phyloP scores from a whole-genome alignment of 2,797 vertebrate genomes.

The Thunnus albacares region DNA sequence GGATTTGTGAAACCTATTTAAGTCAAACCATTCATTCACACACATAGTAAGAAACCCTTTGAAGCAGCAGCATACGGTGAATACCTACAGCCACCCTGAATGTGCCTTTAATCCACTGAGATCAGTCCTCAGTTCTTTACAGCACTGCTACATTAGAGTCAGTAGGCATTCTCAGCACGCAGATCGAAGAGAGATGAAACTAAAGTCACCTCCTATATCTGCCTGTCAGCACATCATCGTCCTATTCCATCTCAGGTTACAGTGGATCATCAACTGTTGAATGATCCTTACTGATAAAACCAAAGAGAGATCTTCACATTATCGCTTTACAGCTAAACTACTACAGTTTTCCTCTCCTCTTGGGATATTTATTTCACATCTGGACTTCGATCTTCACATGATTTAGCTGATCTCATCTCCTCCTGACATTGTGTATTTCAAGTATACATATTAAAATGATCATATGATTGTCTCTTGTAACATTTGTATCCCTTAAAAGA shows the following conservation, averaged over 20 bases:
- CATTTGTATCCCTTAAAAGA: background rate
- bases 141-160: background rate
- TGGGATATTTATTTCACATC: background rate
- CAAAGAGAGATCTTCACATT: background rate
- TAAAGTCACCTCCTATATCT: conserved; percentile 26
- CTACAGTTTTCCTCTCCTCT: background rate
- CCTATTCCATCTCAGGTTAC: conserved; percentile 13
- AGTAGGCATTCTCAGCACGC: conserved; percentile 10
- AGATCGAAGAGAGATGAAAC: conserved; percentile 1
- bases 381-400: background rate
- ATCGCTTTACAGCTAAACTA: background rate
- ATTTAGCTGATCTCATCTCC: background rate
- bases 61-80: conserved; percentile 1
- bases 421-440: background rate
- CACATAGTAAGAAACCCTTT: background rate
- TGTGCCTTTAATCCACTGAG: conserved; percentile 12
- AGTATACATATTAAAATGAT: background rate
- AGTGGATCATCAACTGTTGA: conserved; percentile 20
- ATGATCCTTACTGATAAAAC: conserved; percentile 15
- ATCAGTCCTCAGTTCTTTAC: background rate
- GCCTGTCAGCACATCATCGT: conserved; percentile 24
- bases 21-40: background rate
- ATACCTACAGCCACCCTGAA: background rate
- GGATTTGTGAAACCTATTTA: background rate
- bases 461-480: background rate